phyloP scores from a whole-genome alignment of 2,113 vertebrate genomes.

The Promerops cafer region DNA sequence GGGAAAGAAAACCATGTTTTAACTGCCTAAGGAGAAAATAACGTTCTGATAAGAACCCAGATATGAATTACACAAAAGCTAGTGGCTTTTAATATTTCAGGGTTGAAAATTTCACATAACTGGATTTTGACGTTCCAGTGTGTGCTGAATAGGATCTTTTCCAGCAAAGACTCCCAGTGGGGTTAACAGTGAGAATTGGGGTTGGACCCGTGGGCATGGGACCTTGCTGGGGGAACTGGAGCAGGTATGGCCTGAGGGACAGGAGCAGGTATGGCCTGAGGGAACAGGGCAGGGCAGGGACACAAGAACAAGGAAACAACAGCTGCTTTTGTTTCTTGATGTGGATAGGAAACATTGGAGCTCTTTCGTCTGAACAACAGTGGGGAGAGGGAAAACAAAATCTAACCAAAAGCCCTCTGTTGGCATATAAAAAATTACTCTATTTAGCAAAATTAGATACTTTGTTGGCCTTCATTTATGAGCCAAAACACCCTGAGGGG shows the following conservation, averaged over 20 bases:
- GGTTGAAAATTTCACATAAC: background rate
- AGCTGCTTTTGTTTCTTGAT: background rate
- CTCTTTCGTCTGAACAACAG: background rate
- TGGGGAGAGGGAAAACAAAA: slow-evolving; percentile 35
- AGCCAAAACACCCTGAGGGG: slow-evolving; percentile 60
- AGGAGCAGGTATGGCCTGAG: background rate
- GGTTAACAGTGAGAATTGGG: fast-evolving
- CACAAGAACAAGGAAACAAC: background rate
- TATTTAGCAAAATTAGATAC: slow-evolving; percentile 63
- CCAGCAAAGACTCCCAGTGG: background rate
- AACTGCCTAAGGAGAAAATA: slow-evolving; percentile 12
- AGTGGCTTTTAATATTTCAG: background rate
- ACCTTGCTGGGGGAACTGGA: background rate
- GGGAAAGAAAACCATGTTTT: slow-evolving; percentile 19
- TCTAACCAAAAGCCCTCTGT: slow-evolving; percentile 41
- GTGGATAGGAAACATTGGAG: slow-evolving; percentile 1
- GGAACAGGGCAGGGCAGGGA: background rate
- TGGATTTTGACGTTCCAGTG: background rate
- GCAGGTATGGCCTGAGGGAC: background rate
- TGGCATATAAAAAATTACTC: slow-evolving; percentile 61
- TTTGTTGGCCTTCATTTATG: slow-evolving; percentile 61
- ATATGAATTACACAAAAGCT: background rate
- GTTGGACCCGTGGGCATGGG: background rate
- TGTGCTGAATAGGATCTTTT: background rate
- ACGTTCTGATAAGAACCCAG: background rate